Evolutionary conservation across 2,797 vertebrate species (phyloP), one percentile per base, ranked within the genome.

Genomic region (Xenops minutus): DNA sequence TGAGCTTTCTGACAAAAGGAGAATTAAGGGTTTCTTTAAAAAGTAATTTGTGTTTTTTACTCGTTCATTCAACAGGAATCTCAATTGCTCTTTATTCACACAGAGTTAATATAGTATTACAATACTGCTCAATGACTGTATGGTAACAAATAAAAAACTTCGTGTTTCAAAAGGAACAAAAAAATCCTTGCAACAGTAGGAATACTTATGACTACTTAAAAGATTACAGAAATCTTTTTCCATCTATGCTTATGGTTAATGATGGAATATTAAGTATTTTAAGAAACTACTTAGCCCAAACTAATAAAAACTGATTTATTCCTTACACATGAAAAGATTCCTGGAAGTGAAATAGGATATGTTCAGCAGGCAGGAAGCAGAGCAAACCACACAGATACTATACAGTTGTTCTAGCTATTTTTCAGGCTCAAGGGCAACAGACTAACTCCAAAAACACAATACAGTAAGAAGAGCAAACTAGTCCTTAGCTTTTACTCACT

Each of bases 11-110:
- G 92, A 97, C 82, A 88, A 91, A 97, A 96, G 81, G 64, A 95
- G 96, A 98, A 98, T 96, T 96, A 95, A 97, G 94, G 81, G 93
- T 98, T 98, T 98, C 95, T 97, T 97, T 98, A 98, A 98, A 98
- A 97, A 97, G 95, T 97, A 98, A 98, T 98, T 98, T 98, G 96
- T 98, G 96, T 95, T 97, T 98, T 97, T 97, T 97, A 97, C 90
- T 96, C 90, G 86, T 96, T 98, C 97, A 97, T 97, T 98, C 95
- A 97, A 95, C 39, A 43, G 91, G 21, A 46, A 46, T 96, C 94
- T 98, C 97, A 98, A 96, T 95, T 96, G 95, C 96, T 97, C 96
- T 97, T 97, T 97, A 97, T 98, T 98, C 97, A 95, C 87, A 85
- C 82, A 68, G 93, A 97, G 97, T 96, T 97, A 97, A 97, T 96